Conservation (phyloP, 2,888 invertebrate genomes). For the Drosophila suboccidentalis region DNA sequence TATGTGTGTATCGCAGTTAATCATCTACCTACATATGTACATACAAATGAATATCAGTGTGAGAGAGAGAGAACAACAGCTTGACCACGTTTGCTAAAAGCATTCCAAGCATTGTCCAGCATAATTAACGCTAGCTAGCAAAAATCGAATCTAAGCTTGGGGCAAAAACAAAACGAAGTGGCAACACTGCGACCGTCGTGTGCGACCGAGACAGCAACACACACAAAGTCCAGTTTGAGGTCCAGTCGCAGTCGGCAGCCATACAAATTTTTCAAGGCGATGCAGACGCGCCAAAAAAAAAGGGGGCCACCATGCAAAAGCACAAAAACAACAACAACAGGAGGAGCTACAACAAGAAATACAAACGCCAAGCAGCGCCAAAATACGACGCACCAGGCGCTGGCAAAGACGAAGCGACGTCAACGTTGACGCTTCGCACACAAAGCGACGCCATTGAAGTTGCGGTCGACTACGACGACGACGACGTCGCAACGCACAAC, state of each 20-base stretch:
- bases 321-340: conserved; percentile 33
- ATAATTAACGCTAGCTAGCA: conserved; percentile 78
- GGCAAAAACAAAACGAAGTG: conserved; percentile 53
- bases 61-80: conserved; percentile 22
- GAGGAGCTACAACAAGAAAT: conserved; percentile 12
- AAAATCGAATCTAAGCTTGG: conserved; percentile 78
- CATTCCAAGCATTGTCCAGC: conserved; percentile 59
- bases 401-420: conserved; percentile 70
- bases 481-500: conserved; percentile 54
- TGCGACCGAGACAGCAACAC: conserved; percentile 47
- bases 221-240: conserved; percentile 63
- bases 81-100: conserved; percentile 69
- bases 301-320: conserved; percentile 60
- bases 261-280: conserved; percentile 78
- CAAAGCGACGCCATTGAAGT: conserved; percentile 72
- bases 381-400: conserved; percentile 44
- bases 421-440: conserved; percentile 66
- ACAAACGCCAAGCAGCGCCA: conserved; percentile 29
- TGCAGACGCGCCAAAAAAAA: conserved; percentile 77
- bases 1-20: conserved; percentile 37
- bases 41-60: not conserved
- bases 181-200: conserved; percentile 56
- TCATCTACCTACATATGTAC: conserved; percentile 32
- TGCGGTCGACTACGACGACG: conserved; percentile 63
- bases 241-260: conserved; percentile 66